These are phyloP conservation scores for Halcyon senegalensis DNA, from an alignment of 2,113 vertebrate genomes.

Conservation along the genomic window DNA sequence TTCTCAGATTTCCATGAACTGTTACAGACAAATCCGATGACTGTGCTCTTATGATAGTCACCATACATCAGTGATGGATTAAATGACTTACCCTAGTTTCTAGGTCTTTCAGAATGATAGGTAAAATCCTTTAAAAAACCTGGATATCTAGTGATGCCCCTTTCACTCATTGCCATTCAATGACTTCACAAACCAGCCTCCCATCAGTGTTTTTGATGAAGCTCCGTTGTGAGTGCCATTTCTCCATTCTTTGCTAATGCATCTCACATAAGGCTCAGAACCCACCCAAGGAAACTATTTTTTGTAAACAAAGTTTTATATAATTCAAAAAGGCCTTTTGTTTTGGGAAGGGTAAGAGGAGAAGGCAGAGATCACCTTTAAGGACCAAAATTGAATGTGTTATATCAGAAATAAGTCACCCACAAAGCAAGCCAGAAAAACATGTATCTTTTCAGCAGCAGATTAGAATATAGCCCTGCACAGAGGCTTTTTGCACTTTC, in stretches of 20 bases:
- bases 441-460: not conserved
- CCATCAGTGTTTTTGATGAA: not conserved
- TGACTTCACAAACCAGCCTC: not conserved
- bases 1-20: not conserved
- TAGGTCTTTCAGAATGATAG: not conserved
- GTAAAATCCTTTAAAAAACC: not conserved
- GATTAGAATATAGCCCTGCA: not conserved
- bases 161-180: not conserved
- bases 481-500: not conserved
- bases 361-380: not conserved
- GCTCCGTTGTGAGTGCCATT: not conserved
- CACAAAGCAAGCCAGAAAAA: not conserved
- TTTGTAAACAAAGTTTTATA: not conserved
- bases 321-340: not conserved
- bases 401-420: not conserved
- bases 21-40: not conserved
- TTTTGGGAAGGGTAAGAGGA: not conserved
- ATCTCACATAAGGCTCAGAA: not conserved
- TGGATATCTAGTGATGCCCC: not conserved
- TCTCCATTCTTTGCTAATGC: not conserved
- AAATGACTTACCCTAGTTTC: not conserved
- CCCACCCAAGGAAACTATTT: not conserved
- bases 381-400: not conserved
- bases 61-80: not conserved
- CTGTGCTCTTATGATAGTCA: fast-evolving